Percentiles rank a stretch among this genome's conserved stretches.
These are phyloP conservation scores for Temnothorax curvispinosus DNA, from an alignment of 1,140 invertebrate genomes.

Conservation along the genomic window DNA sequence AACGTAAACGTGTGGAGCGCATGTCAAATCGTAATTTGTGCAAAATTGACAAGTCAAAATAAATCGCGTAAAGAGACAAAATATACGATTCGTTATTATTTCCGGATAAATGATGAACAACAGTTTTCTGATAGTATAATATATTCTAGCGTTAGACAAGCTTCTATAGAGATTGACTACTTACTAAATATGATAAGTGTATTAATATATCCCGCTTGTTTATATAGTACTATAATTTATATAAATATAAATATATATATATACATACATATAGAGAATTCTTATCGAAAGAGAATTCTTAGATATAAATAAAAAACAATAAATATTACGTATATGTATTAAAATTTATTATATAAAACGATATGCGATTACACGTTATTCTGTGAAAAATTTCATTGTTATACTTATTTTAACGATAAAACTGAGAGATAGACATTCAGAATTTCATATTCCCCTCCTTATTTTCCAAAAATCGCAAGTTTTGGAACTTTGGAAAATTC, in stretches of 20 bases:
- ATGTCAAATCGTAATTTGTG: constrained; percentile 47
- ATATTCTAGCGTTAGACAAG: constrained; percentile 70
- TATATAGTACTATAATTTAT: constrained; percentile 80
- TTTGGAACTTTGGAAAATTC: background rate
- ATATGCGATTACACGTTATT: constrained; percentile 70
- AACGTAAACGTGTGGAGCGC: constrained; percentile 2
- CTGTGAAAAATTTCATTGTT: constrained; percentile 70
- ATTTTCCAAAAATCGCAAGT: background rate
- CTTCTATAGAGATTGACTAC: constrained; percentile 79
- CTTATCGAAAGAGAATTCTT: constrained; percentile 62
- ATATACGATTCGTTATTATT: constrained; percentile 63
- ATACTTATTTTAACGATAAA: constrained; percentile 70
- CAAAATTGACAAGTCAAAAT: constrained; percentile 56
- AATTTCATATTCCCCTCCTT: constrained; percentile 42
- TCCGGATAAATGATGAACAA: constrained; percentile 63
- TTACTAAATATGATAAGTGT: constrained; percentile 71
- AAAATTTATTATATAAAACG: constrained; percentile 67
- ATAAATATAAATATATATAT: constrained; percentile 54
- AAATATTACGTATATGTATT: constrained; percentile 71
- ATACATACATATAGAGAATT: constrained; percentile 33
- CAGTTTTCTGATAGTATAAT: constrained; percentile 72
- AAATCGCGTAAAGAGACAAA: constrained; percentile 58
- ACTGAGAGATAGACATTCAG: constrained; percentile 35
- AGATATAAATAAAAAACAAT: constrained; percentile 63
- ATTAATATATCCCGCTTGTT: constrained; percentile 80